phyloP scores from a whole-genome alignment of 2,113 vertebrate genomes.

The Protobothrops flavoviridis region DNA sequence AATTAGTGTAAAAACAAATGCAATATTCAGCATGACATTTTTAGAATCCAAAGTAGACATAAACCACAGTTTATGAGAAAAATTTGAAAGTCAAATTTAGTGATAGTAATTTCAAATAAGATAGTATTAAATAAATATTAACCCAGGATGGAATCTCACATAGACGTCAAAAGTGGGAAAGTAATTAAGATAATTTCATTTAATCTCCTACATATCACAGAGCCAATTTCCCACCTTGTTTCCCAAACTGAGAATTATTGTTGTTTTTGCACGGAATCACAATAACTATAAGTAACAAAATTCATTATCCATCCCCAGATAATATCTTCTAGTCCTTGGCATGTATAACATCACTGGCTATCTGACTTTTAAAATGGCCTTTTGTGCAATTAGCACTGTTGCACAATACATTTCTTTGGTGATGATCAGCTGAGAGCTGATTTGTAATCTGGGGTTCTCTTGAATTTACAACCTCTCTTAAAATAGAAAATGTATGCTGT shows the following conservation, averaged over 20 bases:
- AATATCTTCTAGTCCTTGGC: neutral
- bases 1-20: conserved; percentile 56
- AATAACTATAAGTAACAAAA: neutral
- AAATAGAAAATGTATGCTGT: neutral
- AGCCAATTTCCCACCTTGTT: neutral
- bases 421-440: neutral
- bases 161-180: neutral
- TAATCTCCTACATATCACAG: neutral
- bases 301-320: neutral
- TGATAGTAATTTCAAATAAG: conserved; percentile 19
- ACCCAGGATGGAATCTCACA: neutral
- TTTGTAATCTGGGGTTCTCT: neutral
- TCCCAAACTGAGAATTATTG: neutral
- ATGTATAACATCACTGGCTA: neutral
- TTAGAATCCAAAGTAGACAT: conserved; percentile 33
- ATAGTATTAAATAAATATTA: neutral
- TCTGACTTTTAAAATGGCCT: neutral
- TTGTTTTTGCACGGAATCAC: neutral
- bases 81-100: conserved; percentile 38
- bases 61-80: conserved; percentile 29
- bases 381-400: rapidly evolving
- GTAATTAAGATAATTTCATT: rapidly evolving
- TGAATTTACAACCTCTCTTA: neutral
- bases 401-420: neutral
- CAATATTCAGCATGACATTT: conserved; percentile 22